phyloP scores from a whole-genome alignment of 2,113 vertebrate species.

The Silurus meridionalis region DNA sequence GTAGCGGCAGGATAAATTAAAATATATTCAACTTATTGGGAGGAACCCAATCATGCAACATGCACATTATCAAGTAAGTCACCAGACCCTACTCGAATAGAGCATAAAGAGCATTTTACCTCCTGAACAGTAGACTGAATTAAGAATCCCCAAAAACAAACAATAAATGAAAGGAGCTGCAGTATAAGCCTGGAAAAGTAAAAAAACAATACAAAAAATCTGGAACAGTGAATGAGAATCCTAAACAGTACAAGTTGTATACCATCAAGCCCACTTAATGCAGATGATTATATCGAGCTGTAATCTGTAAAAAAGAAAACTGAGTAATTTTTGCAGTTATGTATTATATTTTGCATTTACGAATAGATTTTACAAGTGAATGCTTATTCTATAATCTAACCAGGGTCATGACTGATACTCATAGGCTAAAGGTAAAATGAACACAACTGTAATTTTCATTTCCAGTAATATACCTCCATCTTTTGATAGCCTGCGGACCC shows the following conservation, averaged over 20 bases:
- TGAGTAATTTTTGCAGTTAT: background rate
- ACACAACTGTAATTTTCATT: conserved; percentile 59
- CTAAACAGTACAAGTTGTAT: background rate
- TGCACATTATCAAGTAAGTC: background rate
- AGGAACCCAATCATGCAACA: background rate
- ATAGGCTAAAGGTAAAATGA: conserved; percentile 23
- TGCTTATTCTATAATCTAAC: conserved; percentile 8
- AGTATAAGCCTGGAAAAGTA: background rate
- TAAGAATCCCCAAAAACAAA: background rate
- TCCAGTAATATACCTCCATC: conserved; percentile 39
- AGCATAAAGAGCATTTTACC: background rate
- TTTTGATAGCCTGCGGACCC: background rate
- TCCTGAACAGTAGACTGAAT: background rate
- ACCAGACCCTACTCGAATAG: background rate
- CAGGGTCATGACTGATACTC: background rate
- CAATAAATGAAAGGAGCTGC: background rate
- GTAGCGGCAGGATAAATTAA: background rate
- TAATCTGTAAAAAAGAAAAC: background rate
- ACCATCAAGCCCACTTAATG: background rate
- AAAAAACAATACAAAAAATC: background rate
- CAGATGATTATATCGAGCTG: conserved; percentile 18
- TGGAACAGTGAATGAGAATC: background rate
- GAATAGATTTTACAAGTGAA: background rate
- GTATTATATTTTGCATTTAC: background rate
- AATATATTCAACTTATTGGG: background rate